Evolutionary conservation across 2,888 invertebrate species (phyloP), one percentile per base, ranked within the genome.

Genomic region (Tenthredo livida): DNA sequence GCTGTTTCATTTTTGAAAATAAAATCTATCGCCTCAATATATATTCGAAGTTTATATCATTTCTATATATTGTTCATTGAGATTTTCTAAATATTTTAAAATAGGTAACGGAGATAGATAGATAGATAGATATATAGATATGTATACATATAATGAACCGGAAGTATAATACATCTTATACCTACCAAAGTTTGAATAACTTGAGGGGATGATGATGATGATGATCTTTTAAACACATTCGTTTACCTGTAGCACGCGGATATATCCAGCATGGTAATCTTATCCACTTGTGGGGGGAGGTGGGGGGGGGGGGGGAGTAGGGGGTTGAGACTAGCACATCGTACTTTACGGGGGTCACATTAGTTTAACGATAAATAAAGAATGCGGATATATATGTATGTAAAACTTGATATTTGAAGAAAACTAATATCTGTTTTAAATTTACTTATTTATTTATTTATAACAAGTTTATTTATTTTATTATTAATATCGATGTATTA

Each of bases 201-300:
- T 58, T 33, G 80, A 80, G 12, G 40, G 29, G 25, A 43, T 47
- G 73, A 29, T 73, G 33, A 73, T 40, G 73, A 73, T 25, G 73
- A 73, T 67, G 43, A 73, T 73, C 43, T 40, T 73, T 73, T 40
- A 73, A 47, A 73, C 73, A 80, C 40, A 40, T 61, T 80, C 84
- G 86, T 88, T 91, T 91, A 92, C 92, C 92, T 91, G 91, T 84
- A 21, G 40, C 90, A 90, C 90, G 92, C 90, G 90, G 90, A 90
- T 89, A 91, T 90, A 90, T 91, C 89, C 90, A 91, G 92, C 92
- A 92, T 92, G 91, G 91, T 92, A 92, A 91, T 91, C 91, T 89
- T 85, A 87, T 89, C 88, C 88, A 80, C 61, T 80, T n/a, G 47
- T 47, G 47, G 4, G 47, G 47, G 12, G 43, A 12, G 43, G 10